A percentile compares a stretch with the other conserved stretches of the same genome.
Evolutionary conservation across 1,140 invertebrate species (phyloP).

Genomic region (Drosophila arawakana): DNA sequence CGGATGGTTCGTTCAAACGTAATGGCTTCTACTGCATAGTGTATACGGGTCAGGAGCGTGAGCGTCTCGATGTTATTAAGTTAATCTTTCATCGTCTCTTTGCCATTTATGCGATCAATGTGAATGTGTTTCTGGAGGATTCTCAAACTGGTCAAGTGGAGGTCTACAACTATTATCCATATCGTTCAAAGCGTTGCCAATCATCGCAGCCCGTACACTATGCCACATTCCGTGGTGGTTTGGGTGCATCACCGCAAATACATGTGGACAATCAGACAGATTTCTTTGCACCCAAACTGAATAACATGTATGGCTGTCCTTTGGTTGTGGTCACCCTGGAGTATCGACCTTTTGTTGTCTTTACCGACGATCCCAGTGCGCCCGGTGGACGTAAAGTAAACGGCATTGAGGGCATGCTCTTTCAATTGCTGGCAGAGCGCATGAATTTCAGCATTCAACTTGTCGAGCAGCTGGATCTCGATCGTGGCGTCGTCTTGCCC

Average conservation of each 20-base stretch:
- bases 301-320: constrained; percentile 61
- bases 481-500: constrained; percentile 54
- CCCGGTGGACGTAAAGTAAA: constrained; percentile 4
- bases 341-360: constrained; percentile 51
- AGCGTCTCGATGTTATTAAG: constrained; percentile 48
- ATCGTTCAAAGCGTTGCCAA: constrained; percentile 54
- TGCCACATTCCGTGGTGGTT: constrained; percentile 46
- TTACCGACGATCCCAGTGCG: constrained; percentile 7
- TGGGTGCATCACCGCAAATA: neutral
- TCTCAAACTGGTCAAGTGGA: constrained; percentile 34
- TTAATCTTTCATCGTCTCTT: constrained; percentile 69
- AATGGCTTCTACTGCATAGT: constrained; percentile 68
- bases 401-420: constrained; percentile 72
- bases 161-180: constrained; percentile 78
- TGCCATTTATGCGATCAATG: constrained; percentile 67
- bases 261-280: constrained; percentile 15
- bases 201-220: constrained; percentile 64
- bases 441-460: constrained; percentile 69
- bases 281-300: constrained; percentile 59
- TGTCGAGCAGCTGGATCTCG: constrained; percentile 29
- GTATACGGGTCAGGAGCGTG: constrained; percentile 64
- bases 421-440: constrained; percentile 49
- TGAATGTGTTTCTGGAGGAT: constrained; percentile 60
- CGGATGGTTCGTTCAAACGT: constrained; percentile 56
- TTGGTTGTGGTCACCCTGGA: constrained; percentile 54